Percentiles rank a stretch among this genome's conserved stretches.
phyloP scores from a whole-genome alignment of 2,113 vertebrate genomes.

The Cynocephalus volans region DNA sequence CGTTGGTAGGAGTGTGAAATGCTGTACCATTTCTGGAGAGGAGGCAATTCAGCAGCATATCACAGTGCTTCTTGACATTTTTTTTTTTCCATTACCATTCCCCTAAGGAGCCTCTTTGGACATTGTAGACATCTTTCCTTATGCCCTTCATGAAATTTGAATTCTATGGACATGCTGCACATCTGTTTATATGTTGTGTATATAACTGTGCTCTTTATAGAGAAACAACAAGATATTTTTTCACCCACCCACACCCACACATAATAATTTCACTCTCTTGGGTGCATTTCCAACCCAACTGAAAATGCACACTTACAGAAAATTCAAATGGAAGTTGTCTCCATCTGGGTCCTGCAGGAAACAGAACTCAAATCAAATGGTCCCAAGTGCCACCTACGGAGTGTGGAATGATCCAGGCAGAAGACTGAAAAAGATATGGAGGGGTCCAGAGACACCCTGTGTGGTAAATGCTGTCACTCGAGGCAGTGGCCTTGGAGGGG shows the following conservation, averaged over 20 bases:
- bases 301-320: not conserved
- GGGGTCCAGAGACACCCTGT: too few species aligned
- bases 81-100: not conserved
- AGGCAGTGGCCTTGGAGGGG: not conserved
- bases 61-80: not conserved
- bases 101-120: not conserved
- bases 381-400: not conserved
- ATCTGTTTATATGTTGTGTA: not conserved
- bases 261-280: not conserved
- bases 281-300: too few species aligned
- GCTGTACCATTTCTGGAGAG: rapidly evolving
- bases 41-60: not conserved
- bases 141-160: not conserved
- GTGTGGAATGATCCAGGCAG: too few species aligned
- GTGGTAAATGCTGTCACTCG: not conserved
- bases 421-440: not conserved
- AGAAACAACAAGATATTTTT: not conserved
- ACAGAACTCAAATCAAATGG: not conserved
- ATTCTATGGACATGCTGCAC: not conserved
- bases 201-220: not conserved
- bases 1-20: slow-evolving; percentile 2
- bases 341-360: not conserved
- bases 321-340: not conserved
- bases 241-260: not conserved
- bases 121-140: not conserved